phyloP scores from a whole-genome alignment of 2,888 invertebrate species.

The Cetonia aurata region DNA sequence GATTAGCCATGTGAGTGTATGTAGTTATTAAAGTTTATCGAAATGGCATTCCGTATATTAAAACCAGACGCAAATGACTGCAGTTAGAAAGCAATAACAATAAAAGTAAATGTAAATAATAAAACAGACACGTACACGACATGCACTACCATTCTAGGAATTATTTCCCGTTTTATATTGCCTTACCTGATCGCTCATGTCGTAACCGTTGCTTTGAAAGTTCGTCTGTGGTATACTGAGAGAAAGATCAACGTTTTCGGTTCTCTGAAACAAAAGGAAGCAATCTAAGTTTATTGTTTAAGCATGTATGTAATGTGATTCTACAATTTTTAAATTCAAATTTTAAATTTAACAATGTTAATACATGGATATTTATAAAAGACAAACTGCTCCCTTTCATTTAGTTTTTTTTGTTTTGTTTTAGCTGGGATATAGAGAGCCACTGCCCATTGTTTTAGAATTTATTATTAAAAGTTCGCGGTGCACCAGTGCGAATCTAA shows the following conservation, averaged over 20 bases:
- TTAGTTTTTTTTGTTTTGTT: slow-evolving; percentile 51
- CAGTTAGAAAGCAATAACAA: slow-evolving; percentile 19
- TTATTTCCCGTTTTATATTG: too few relatives aligned
- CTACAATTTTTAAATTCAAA: too few relatives aligned
- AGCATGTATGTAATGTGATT: not conserved
- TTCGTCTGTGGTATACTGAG: slow-evolving; percentile 77
- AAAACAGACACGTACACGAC: slow-evolving; percentile 12
- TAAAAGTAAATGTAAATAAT: slow-evolving; percentile 14
- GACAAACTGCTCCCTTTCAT: slow-evolving; percentile 51
- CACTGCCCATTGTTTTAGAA: slow-evolving; percentile 63
- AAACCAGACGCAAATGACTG: not conserved
- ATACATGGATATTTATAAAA: not conserved
- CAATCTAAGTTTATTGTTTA: slow-evolving; percentile 10
- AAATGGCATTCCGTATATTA: slow-evolving; percentile 21
- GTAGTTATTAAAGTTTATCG: slow-evolving; percentile 1
- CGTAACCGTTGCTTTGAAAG: slow-evolving; percentile 74
- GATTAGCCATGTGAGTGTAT: not conserved
- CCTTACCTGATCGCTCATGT: slow-evolving; percentile 82
- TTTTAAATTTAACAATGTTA: too few relatives aligned
- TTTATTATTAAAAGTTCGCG: slow-evolving; percentile 59
- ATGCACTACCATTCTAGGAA: not conserved
- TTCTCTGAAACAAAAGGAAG: slow-evolving; percentile 75
- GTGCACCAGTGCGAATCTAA: slow-evolving; percentile 40
- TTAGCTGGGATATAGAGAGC: slow-evolving; percentile 59
- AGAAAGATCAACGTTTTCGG: slow-evolving; percentile 81